These are phyloP conservation scores for Catostylus mosaicus DNA, from an alignment of 30 jellyfish, hydroid and myxozoan genomes.

Conservation along the genomic window DNA sequence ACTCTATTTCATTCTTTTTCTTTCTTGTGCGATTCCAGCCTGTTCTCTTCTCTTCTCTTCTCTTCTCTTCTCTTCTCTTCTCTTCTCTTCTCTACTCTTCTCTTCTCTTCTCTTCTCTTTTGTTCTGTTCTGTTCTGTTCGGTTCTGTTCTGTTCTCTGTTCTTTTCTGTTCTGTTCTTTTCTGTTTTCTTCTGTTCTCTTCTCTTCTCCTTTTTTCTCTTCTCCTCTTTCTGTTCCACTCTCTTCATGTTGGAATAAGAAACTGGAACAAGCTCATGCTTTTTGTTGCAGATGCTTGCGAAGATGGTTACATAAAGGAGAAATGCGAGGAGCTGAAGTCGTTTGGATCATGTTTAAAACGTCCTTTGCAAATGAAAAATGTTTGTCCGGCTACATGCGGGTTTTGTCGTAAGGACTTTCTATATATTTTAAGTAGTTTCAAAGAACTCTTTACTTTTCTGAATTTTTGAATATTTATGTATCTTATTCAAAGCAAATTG, in stretches of 20 bases:
- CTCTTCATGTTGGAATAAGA: background rate
- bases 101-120: no score
- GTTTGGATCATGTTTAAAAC: constrained; percentile 38
- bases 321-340: constrained; percentile 29
- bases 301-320: constrained; percentile 45
- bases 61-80: no score
- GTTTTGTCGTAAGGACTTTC: constrained; percentile 66
- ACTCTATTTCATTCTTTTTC: background rate
- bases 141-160: no score
- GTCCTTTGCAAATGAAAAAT: constrained; percentile 36
- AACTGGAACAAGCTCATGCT: background rate
- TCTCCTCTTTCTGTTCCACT: background rate
- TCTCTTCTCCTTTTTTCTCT: background rate
- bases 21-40: no score
- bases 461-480: background rate
- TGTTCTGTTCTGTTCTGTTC: no score
- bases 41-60: no score
- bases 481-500: no score
- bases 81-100: no score
- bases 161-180: no score
- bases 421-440: background rate
- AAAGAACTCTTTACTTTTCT: background rate
- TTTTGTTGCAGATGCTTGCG: constrained; percentile 39
- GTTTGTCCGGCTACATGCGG: constrained; percentile 65
- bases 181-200: no score